Base-by-base conservation (phyloP, 1,140 invertebrate genomes). In the Callitettix versicolor region DNA sequence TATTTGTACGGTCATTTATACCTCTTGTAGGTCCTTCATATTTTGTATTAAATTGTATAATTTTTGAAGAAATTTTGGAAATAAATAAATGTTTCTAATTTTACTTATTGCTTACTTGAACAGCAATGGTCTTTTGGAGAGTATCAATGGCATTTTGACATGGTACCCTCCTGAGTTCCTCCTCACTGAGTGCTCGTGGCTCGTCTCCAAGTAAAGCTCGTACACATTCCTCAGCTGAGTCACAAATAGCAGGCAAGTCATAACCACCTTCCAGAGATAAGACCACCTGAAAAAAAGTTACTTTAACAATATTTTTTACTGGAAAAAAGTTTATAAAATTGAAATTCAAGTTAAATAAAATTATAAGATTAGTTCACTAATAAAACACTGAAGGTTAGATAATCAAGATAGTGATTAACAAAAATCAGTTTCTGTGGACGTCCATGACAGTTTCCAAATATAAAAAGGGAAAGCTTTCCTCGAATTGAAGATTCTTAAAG, bases 181-280 rank as follows among this genome's bases (percentile, higher is more conserved):
- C 74, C 34, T 88, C 79, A n/a, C 78, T 70, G 12, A 95, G 79
- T 17, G 84, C 78, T 7, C 82, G 77, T 0, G 82, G 76, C 48
- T 87, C 80, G 65, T 94, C 88, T n/a, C 89, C 89, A 17, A 97
- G 77, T 30, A 98, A 71, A 9, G 94, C 91, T 55, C 85, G 76
- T 1, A 98, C 88, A 74, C 94, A 97, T 68, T 95, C 91, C 71
- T 97, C 90, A n/a, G 94, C 89, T 54, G 91, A 89, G 74, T 98
- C 95, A 76, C 93, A 96, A 63, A 99, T 95, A 15, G 94, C 85
- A 11, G 92, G 79, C 58, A 99, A 72, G 70, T 99, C 92, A 70
- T 99, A 99, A 55, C 95, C 94, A 50, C 95, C 92, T 73, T 95
- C 92, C n/a, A 96, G 74, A 9, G 88, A 87, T 43, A 95, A 71